A percentile compares a stretch with the other conserved stretches of the same genome.
These are phyloP conservation scores for Lanius collurio DNA, from an alignment of 2,113 vertebrate genomes.

Conservation along the genomic window DNA sequence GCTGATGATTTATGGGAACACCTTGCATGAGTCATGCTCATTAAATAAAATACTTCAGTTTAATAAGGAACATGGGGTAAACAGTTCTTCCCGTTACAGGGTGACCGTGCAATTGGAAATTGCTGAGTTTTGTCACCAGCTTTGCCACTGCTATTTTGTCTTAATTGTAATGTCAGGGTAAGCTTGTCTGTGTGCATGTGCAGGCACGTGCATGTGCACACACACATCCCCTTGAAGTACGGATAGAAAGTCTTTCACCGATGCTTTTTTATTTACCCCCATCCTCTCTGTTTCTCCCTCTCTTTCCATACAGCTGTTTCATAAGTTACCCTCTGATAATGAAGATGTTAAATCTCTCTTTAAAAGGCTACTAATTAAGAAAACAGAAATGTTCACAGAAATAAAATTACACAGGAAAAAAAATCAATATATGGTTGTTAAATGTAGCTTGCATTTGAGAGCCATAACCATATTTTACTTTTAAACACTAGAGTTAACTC, in stretches of 20 bases:
- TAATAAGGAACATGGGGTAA: conserved; percentile 85
- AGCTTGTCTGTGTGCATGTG: neutral
- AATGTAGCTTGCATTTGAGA: conserved; percentile 74
- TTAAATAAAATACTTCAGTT: conserved; percentile 91
- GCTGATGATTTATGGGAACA: conserved; percentile 97
- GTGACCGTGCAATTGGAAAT: conserved; percentile 74
- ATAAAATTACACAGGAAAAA: conserved; percentile 71
- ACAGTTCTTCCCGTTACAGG: conserved; percentile 77
- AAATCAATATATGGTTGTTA: conserved; percentile 80
- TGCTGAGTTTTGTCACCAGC: conserved; percentile 74
- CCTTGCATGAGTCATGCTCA: conserved; percentile 91
- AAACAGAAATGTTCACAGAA: conserved; percentile 78
- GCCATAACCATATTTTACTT: conserved; percentile 78
- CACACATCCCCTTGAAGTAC: neutral
- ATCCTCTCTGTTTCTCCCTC: neutral
- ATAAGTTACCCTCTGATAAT: conserved; percentile 60
- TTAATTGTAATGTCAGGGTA: conserved; percentile 48
- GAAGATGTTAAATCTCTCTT: conserved; percentile 75
- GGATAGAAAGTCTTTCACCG: neutral
- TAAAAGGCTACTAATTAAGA: conserved; percentile 82
- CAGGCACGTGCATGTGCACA: fast-evolving
- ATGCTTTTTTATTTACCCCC: neutral
- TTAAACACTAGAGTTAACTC: conserved; percentile 66
- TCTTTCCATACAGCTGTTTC: conserved; percentile 27
- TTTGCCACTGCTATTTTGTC: conserved; percentile 50